Evolutionary conservation across 1,140 invertebrate species (phyloP), one percentile per base, ranked within the genome.

Genomic region (Trichonephila inaurata): DNA sequence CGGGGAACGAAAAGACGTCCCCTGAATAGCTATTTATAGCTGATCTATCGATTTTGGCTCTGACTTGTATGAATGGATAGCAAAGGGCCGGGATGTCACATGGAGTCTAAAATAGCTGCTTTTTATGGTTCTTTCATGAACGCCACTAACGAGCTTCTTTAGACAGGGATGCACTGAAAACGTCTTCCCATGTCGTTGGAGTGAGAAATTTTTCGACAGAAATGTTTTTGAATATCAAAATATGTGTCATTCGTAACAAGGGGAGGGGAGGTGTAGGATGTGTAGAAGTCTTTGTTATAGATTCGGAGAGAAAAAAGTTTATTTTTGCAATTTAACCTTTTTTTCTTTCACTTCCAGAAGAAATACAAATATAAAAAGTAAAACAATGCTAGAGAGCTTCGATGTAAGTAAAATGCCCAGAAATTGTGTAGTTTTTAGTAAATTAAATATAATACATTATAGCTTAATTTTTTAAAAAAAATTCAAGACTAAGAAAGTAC

Each of bases 11-110:
- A 60, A 28, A 88, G 44, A 44, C 86, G 58, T 21, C 66, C 87
- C 64, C 14, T 12, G 40, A 89, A 89, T 40, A 16, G 87, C 87
- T 89, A 89, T 89, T 89, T 89, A 89, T 89, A 89, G 87, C 87
- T 19, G 87, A 89, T 89, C 64, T 72, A 89, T 89, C 87, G 87
- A 89, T 89, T 89, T 77, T 12, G 69, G 28, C 69, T 40, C 24
- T 77, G 62, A 89, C 85, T 87, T 62, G 44, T 60, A 14, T 87
- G 85, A 87, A 87, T 89, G 87, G 87, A 7, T 24, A 33, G 19
- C 10, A 28, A 18, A 58, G 14, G 58, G 28, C 21, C 44, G 21
- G 1, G 82, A 85, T 85, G 82, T 85, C 82, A 85, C 44, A 6
- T 7, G 44, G 44, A 58, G 82, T 85, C 82, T 85, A 85, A 85